Percentiles rank a stretch among this genome's conserved stretches.
Conservation (phyloP, 1,140 invertebrate genomes). For the Drosophila repletoides region DNA sequence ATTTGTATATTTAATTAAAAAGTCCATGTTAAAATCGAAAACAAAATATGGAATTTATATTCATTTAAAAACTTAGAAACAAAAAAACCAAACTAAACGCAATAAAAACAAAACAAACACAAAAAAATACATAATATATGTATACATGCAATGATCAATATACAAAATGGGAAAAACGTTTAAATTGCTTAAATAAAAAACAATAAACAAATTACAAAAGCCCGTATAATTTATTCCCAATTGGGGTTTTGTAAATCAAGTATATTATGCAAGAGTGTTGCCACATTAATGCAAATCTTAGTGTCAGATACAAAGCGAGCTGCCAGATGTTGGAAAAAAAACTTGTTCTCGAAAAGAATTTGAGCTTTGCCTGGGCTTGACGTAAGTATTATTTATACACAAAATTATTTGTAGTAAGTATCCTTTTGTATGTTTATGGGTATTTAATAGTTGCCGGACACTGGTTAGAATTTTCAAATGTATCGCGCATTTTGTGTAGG, state of each 20-base stretch:
- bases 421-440: neutral
- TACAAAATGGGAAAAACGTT: slow-evolving; percentile 62
- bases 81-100: neutral
- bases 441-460: neutral
- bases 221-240: slow-evolving; percentile 5
- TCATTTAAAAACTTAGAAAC: slow-evolving; percentile 67
- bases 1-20: slow-evolving; percentile 68
- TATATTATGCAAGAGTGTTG: slow-evolving; percentile 4
- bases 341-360: no score
- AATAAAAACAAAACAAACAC: slow-evolving; percentile 23
- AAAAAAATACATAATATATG: slow-evolving; percentile 52
- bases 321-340: slow-evolving; percentile 3
- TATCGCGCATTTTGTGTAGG: neutral
- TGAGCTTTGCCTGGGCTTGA: neutral
- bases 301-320: neutral
- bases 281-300: neutral
- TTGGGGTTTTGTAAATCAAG: neutral
- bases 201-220: slow-evolving; percentile 45
- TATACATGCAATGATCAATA: slow-evolving; percentile 62
- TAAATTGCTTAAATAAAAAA: slow-evolving; percentile 75
- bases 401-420: neutral
- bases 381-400: neutral
- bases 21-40: slow-evolving; percentile 59
- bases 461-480: neutral
- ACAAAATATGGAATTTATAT: slow-evolving; percentile 62